Evolutionary conservation across 2,113 vertebrate genomes (phyloP), one percentile per base, ranked within the genome.

Genomic region (Mesocricetus auratus): DNA sequence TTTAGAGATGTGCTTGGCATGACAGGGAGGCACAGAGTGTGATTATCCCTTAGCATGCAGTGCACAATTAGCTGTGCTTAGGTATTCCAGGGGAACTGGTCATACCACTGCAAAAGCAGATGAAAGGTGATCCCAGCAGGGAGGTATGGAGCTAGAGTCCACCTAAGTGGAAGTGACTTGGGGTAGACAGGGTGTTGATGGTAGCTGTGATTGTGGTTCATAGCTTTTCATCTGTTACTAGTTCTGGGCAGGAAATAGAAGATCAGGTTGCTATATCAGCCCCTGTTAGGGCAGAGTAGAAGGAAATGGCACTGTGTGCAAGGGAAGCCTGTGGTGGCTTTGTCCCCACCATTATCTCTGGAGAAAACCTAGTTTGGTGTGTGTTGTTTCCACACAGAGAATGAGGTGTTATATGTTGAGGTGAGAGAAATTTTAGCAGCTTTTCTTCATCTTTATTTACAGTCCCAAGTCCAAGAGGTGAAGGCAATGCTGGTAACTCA

Each of bases 81-180:
- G 74, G 71, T 36, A 36, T 78, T 33, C 89, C 77, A 53, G 69
- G 94, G 89, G 93, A 95, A 82, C 94, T 91, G 94, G 96, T 89
- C 86, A 8, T 26, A 42, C 92, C 81, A 91, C 82, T 94, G 82
- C 82, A 58, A 92, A 95, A 91, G 82, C 94, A 87, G 77, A 31
- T 45, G 39, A 45, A 75, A 92, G 78, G 47, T 36, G 58, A 82
- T 73, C 68, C 74, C 19, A 8, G 58, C 69, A 86, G 53, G 42
- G 50, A 93, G 45, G 22, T 31, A 2, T 13, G 7, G 62, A 71
- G 86, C 36, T 68, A 5, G 47, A n/a, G 71, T 66, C 82, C 58
- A 36, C 15, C 0, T 22, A 12, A 36, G 29, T 15, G 12, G 56
- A 29, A 26, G 10, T 74, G 91, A n/a, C 74, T 68, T 69, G 15